Conservation (phyloP, 1,140 invertebrate genomes). For the Idris sp. region DNA sequence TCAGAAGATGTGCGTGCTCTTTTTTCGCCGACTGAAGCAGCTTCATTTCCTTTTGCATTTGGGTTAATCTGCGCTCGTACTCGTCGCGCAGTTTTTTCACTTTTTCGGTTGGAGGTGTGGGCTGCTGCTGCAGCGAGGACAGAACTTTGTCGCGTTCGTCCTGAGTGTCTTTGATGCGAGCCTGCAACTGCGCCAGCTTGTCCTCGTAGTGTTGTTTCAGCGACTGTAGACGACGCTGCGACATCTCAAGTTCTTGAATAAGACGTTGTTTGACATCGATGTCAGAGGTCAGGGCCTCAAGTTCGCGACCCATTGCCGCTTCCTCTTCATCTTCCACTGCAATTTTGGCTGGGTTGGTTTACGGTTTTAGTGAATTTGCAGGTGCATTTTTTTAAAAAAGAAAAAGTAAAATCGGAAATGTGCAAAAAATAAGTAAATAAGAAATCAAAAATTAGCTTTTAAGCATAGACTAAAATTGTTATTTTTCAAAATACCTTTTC, state of each 20-base stretch:
- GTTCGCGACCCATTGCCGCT: slow-evolving; percentile 81
- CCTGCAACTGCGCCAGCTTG: slow-evolving; percentile 92
- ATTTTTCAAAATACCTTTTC: slow-evolving; percentile 67
- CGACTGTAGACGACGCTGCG: slow-evolving; percentile 88
- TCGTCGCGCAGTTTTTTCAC: slow-evolving; percentile 92
- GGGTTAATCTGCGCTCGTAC: slow-evolving; percentile 91
- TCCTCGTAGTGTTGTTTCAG: slow-evolving; percentile 96
- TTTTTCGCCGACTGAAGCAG: slow-evolving; percentile 92
- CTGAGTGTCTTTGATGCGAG: slow-evolving; percentile 92
- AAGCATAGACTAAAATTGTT: not conserved
- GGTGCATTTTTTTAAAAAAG: too few species aligned
- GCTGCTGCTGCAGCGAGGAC: slow-evolving; percentile 80
- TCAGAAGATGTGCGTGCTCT: slow-evolving; percentile 91
- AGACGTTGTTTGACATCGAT: slow-evolving; percentile 95
- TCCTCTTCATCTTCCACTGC: slow-evolving; percentile 77
- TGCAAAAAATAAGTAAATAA: too few species aligned
- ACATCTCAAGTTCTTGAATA: slow-evolving; percentile 95
- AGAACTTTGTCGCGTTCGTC: slow-evolving; percentile 95
- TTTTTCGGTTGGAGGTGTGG: slow-evolving; percentile 84
- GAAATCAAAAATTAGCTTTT: too few species aligned
- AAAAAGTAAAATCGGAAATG: too few species aligned
- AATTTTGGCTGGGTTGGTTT: slow-evolving; percentile 41
- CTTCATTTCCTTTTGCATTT: slow-evolving; percentile 92
- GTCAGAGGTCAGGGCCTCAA: slow-evolving; percentile 91
- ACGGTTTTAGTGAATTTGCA: slow-evolving; percentile 24